Percentiles rank a stretch among this genome's conserved stretches.
Conservation (phyloP, 2,888 invertebrate genomes). For the Trissonchulus latispiculum region DNA sequence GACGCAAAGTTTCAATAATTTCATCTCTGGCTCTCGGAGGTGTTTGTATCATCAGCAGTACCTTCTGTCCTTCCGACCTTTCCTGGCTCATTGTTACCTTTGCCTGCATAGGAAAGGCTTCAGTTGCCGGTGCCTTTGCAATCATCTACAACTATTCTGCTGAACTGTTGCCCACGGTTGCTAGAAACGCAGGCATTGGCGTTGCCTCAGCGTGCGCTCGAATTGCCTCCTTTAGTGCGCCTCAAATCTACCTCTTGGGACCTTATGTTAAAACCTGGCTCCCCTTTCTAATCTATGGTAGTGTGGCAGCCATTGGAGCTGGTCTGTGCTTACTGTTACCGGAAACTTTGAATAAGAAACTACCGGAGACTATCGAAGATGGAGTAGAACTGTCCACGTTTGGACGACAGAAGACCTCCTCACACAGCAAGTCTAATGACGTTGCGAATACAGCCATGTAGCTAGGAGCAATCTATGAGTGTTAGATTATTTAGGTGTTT, state of each 20-base stretch:
- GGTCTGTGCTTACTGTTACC: neutral
- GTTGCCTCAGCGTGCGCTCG: conserved; percentile 17
- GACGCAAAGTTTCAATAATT: conserved; percentile 17
- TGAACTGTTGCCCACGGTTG: conserved; percentile 24
- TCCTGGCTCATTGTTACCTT: neutral
- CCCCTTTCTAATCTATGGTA: conserved; percentile 11
- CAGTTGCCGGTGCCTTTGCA: conserved; percentile 22
- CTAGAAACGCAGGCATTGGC: conserved; percentile 22
- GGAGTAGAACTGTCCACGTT: neutral
- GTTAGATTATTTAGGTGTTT: no score
- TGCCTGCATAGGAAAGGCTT: conserved; percentile 19
- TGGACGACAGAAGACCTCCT: no score
- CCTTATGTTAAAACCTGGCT: conserved; percentile 8
- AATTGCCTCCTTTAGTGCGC: conserved; percentile 20
- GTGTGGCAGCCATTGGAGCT: neutral
- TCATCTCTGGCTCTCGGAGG: conserved; percentile 9
- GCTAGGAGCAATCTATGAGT: no score
- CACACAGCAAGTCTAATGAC: no score
- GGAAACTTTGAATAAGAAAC: neutral
- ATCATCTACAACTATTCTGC: conserved; percentile 24
- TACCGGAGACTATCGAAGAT: conserved; percentile 12
- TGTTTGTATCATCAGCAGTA: conserved; percentile 4
- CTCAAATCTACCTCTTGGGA: conserved; percentile 23
- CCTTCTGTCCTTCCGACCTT: neutral
- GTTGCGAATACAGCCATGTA: no score